A percentile compares a stretch with the other conserved stretches of the same genome.
Conservation (phyloP, 2,797 vertebrate species). For the Coregonus ussuriensis region DNA sequence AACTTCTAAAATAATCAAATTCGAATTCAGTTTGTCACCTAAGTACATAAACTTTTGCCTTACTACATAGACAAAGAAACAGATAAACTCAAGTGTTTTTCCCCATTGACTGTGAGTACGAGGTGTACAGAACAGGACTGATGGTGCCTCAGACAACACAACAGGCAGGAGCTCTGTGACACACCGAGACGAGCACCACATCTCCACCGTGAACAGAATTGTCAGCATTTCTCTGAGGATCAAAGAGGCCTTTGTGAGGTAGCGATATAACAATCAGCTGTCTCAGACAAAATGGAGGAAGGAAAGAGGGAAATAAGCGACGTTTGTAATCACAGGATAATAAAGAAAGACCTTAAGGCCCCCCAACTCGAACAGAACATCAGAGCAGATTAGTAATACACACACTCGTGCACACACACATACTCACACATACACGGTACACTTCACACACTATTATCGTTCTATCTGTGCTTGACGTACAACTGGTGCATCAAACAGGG, state of each 20-base stretch:
- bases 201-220: conserved; percentile 1
- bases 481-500: background rate
- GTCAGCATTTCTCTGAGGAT: conserved; percentile 11
- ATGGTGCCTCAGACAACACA: background rate
- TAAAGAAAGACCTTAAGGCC: background rate
- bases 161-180: background rate
- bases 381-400: background rate
- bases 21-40: no score
- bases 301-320: background rate
- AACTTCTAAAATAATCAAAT: no score
- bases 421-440: background rate
- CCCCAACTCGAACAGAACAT: background rate
- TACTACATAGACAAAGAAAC: background rate
- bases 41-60: no score
- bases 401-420: conserved; percentile 7
- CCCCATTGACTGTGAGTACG: background rate
- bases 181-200: background rate
- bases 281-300: background rate
- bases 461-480: background rate
- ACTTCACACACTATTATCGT: background rate
- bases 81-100: conserved; percentile 9
- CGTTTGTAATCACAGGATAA: background rate
- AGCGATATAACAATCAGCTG: conserved; percentile 19
- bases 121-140: background rate
- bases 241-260: conserved; percentile 16